phyloP scores from a whole-genome alignment of 1,140 invertebrate species.

The Bombus terrestris region DNA sequence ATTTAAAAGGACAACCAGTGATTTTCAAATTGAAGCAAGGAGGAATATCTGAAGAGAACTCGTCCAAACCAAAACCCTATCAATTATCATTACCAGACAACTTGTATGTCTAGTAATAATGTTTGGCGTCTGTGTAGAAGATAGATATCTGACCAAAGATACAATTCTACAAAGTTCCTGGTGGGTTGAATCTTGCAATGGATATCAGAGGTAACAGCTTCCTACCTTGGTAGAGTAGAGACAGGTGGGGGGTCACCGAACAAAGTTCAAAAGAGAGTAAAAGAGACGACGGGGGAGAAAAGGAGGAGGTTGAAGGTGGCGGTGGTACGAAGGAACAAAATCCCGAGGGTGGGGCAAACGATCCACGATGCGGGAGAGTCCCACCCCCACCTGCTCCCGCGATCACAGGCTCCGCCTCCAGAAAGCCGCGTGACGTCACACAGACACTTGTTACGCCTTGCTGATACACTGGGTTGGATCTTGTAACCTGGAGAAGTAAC shows the following conservation, averaged over 20 bases:
- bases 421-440: constrained; percentile 78
- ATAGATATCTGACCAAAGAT: background rate
- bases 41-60: no score
- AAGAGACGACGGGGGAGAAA: constrained; percentile 46
- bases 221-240: constrained; percentile 4
- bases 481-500: background rate
- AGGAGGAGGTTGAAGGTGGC: constrained; percentile 59
- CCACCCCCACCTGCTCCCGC: constrained; percentile 71
- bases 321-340: constrained; percentile 59
- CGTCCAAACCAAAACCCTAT: no score
- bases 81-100: no score
- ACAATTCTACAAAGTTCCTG: background rate
- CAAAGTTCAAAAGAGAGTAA: constrained; percentile 52
- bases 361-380: constrained; percentile 73
- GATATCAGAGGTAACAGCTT: constrained; percentile 20
- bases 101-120: background rate
- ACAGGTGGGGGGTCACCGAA: constrained; percentile 31
- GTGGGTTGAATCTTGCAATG: constrained; percentile 26
- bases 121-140: background rate
- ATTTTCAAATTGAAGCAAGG: no score
- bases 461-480: constrained; percentile 40
- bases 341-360: constrained; percentile 73
- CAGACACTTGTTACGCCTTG: constrained; percentile 83
- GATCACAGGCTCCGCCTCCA: constrained; percentile 79
- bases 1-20: no score